Conservation (phyloP, 1,140 invertebrate genomes). For the Apis dorsata region DNA sequence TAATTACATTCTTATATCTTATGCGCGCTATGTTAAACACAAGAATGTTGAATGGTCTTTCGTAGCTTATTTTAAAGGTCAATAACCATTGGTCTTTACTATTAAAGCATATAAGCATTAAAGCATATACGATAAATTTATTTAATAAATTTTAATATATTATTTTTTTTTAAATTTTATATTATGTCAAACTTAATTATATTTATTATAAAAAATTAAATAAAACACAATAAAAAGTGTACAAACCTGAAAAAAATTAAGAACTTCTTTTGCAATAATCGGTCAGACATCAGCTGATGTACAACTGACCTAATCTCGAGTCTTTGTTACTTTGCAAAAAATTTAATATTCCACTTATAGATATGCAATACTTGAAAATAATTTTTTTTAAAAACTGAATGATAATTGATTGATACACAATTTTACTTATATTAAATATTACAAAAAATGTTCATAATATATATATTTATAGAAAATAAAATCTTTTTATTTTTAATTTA, state of each 20-base stretch:
- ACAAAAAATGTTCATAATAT: not conserved
- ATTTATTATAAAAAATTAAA: not conserved
- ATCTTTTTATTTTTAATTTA: not conserved
- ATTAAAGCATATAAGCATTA: not conserved
- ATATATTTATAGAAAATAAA: not conserved
- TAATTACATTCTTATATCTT: not conserved
- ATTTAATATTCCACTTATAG: slow-evolving; percentile 7
- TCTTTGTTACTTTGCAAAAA: slow-evolving; percentile 1
- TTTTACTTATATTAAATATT: not conserved
- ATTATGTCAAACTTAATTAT: not conserved
- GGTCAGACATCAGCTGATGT: slow-evolving; percentile 6
- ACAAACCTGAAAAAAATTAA: slow-evolving; percentile 41
- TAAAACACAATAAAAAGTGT: slow-evolving; percentile 7
- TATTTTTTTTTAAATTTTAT: slow-evolving; percentile 12
- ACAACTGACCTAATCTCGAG: slow-evolving; percentile 12
- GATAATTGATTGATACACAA: not conserved
- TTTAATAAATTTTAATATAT: not conserved
- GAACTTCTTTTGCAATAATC: not conserved
- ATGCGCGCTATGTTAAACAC: slow-evolving; percentile 6
- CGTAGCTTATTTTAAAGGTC: slow-evolving; percentile 13
- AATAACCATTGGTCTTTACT: slow-evolving; percentile 22
- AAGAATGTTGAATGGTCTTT: not conserved
- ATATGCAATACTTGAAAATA: not conserved
- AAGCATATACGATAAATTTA: not conserved
- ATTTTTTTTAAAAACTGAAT: not conserved